Evolutionary conservation across 2,113 vertebrate genomes (phyloP).

Genomic region (Nipponia nippon): DNA sequence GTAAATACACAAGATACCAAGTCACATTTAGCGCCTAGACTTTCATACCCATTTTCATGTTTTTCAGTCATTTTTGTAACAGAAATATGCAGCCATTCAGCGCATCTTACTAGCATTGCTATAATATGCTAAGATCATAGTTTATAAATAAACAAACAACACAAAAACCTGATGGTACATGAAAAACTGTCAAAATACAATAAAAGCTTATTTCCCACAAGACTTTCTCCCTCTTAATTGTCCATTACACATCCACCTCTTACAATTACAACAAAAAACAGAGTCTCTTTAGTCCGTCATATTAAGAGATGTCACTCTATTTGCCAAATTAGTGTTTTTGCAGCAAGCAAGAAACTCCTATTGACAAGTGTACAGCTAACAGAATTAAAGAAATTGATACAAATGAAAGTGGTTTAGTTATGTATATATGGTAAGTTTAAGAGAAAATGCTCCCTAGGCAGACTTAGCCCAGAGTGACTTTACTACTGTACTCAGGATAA

Average conservation of each 20-base stretch:
- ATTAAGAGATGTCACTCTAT: not conserved
- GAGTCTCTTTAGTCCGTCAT: not conserved
- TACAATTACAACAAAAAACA: not conserved
- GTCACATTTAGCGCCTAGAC: not conserved
- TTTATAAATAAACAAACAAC: not conserved
- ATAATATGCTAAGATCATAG: not conserved
- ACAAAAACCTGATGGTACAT: not conserved
- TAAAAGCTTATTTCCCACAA: not conserved
- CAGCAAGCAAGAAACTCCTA: not conserved
- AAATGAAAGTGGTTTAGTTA: not conserved
- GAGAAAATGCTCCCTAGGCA: not conserved
- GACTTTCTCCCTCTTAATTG: not conserved
- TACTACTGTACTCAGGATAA: rapidly evolving
- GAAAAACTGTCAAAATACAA: not conserved
- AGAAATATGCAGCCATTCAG: not conserved
- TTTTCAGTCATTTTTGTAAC: not conserved
- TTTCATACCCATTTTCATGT: not conserved
- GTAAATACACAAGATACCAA: not conserved
- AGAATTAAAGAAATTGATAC: not conserved
- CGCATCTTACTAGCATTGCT: not conserved
- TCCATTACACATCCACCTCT: not conserved
- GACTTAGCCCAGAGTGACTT: not conserved
- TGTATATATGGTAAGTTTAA: not conserved
- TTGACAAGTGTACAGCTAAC: not conserved
- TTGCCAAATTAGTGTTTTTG: not conserved